Percentiles rank a stretch among this genome's conserved stretches.
phyloP scores from a whole-genome alignment of 2,888 invertebrate species.

The Chrysina gloriosa region DNA sequence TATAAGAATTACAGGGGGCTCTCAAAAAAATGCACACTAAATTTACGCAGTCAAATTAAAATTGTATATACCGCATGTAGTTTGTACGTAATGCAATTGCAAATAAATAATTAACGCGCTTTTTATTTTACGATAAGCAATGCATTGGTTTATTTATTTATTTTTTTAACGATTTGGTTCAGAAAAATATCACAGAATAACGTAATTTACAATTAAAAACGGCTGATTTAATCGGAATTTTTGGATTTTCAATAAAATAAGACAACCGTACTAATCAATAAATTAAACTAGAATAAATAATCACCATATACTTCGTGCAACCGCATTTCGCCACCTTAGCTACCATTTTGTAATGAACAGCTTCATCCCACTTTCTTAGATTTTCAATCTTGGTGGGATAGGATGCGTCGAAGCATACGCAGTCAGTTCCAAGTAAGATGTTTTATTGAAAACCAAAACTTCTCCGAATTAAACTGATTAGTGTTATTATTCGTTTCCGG shows the following conservation, averaged over 20 bases:
- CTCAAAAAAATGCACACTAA: background rate
- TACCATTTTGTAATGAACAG: no score
- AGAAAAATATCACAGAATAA: slow-evolving; percentile 20
- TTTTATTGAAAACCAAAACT: no score
- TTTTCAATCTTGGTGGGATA: no score
- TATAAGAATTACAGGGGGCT: background rate
- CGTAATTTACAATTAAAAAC: background rate
- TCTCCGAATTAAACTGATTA: background rate
- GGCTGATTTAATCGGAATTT: background rate
- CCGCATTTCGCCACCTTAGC: no score
- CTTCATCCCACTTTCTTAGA: no score
- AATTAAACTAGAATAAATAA: no score
- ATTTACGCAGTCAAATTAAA: background rate
- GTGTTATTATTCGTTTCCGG: background rate
- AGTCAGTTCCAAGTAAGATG: no score
- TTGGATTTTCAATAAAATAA: background rate
- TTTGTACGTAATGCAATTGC: slow-evolving; percentile 22
- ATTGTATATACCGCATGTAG: slow-evolving; percentile 7
- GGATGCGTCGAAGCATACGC: no score
- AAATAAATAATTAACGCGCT: background rate
- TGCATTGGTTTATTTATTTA: background rate
- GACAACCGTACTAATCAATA: no score
- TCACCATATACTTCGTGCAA: no score
- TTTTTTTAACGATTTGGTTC: slow-evolving; percentile 11
- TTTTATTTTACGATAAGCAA: background rate